These are phyloP conservation scores for Morus bassanus DNA, from an alignment of 2,797 vertebrate species.

Conservation along the genomic window DNA sequence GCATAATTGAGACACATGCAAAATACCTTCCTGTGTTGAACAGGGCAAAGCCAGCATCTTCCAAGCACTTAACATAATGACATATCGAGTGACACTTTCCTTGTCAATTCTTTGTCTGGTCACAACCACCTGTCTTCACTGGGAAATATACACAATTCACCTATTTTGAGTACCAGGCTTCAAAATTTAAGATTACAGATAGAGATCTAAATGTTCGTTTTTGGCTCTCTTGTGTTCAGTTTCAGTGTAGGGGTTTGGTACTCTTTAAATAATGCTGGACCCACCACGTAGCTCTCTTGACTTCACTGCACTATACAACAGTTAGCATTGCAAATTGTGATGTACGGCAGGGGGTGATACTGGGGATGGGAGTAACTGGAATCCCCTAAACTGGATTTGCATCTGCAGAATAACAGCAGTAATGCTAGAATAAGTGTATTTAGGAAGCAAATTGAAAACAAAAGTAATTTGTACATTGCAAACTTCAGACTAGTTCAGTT, in stretches of 20 bases:
- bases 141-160: neutral
- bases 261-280: neutral
- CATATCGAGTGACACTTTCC: neutral
- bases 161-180: neutral
- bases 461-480: neutral
- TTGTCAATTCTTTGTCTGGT: neutral
- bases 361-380: neutral
- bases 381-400: neutral
- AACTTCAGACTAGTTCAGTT: neutral
- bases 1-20: neutral
- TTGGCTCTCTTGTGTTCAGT: neutral
- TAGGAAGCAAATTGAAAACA: neutral
- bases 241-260: neutral
- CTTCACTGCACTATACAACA: neutral
- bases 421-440: neutral
- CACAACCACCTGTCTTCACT: neutral
- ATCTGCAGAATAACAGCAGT: neutral
- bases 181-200: neutral
- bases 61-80: neutral
- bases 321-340: neutral
- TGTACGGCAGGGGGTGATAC: neutral
- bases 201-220: neutral
- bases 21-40: neutral
- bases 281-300: accelerated
- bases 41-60: neutral